Evolutionary conservation across 1,140 invertebrate species (phyloP).

Genomic region (Latrodectus geometricus): DNA sequence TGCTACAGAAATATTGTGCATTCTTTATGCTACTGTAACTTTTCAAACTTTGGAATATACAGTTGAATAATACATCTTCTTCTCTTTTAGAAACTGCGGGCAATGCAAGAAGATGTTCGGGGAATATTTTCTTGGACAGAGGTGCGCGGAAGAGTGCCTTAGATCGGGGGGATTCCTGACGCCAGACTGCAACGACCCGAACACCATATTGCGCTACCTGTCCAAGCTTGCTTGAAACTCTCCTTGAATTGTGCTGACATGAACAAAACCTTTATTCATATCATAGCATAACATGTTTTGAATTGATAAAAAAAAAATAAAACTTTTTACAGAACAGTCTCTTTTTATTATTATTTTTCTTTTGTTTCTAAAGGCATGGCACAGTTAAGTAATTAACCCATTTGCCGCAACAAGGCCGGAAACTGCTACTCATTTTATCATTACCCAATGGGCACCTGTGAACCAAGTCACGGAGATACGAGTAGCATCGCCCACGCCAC

Average conservation of each 20-base stretch:
- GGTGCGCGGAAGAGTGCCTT: constrained; percentile 70
- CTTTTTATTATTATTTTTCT: not conserved
- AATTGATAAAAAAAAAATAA: not conserved
- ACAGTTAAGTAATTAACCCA: too few relatives aligned
- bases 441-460: too few relatives aligned
- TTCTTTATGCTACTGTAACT: not conserved
- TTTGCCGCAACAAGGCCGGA: too few relatives aligned
- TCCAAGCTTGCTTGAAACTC: constrained; percentile 38
- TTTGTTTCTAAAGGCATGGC: too few relatives aligned
- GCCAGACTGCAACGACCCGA: constrained; percentile 71
- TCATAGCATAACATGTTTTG: too few relatives aligned
- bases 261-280: too few relatives aligned
- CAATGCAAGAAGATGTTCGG: constrained; percentile 72
- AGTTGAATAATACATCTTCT: not conserved
- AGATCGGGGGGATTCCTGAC: constrained; percentile 66
- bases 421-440: too few relatives aligned
- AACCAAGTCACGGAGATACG: too few relatives aligned
- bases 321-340: not conserved
- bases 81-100: constrained; percentile 69
- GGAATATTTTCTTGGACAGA: constrained; percentile 70
- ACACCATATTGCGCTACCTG: constrained; percentile 68
- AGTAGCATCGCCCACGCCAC: too few relatives aligned
- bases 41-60: not conserved
- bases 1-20: too few relatives aligned
- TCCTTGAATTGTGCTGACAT: constrained; percentile 1